Evolutionary conservation across 2,797 vertebrate species (phyloP).

Genomic region (Phalanger gymnotis): DNA sequence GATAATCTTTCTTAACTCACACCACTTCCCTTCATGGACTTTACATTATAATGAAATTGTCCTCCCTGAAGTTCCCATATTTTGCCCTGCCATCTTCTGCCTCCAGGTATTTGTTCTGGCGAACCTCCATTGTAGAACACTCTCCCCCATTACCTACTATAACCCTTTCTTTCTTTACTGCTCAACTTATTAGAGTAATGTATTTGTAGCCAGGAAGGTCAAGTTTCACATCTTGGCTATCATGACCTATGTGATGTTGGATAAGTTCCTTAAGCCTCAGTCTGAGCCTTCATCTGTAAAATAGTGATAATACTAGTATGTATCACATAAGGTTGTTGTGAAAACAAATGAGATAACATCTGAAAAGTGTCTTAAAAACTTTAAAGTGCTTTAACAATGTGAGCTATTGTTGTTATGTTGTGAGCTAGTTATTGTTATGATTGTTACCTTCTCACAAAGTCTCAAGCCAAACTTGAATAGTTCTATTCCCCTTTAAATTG

Average conservation of each 20-base stretch:
- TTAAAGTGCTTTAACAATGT: neutral
- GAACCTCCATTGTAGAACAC: neutral
- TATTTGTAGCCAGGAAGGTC: neutral
- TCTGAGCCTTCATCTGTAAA: neutral
- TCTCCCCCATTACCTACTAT: neutral
- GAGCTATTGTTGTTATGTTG: too few species aligned
- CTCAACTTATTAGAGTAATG: neutral
- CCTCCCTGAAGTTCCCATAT: neutral
- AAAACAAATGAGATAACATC: neutral
- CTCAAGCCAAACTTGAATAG: neutral
- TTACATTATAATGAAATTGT: neutral
- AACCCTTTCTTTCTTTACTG: neutral
- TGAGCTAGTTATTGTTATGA: too few species aligned
- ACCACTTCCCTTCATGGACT: neutral
- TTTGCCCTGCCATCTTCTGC: neutral
- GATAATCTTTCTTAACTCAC: neutral
- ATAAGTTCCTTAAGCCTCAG: neutral
- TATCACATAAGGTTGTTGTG: neutral
- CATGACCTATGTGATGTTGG: neutral
- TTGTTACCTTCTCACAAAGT: neutral
- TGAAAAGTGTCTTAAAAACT: neutral
- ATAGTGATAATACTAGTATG: neutral
- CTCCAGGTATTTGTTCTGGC: neutral
- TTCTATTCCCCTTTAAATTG: neutral
- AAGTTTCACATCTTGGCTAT: neutral